Evolutionary conservation across 2,113 vertebrate species (phyloP).

Genomic region (Labrus mixtus): DNA sequence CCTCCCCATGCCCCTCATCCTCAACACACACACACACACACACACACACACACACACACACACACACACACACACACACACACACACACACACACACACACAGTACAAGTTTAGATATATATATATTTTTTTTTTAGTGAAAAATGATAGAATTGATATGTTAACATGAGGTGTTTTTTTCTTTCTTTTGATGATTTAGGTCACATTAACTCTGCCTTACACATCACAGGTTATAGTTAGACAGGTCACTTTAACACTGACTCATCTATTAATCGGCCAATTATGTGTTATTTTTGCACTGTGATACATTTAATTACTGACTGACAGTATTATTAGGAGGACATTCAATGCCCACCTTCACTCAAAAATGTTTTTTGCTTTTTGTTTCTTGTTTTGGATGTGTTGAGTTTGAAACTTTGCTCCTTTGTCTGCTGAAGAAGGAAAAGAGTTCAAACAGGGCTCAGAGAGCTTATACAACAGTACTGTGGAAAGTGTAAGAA

Average conservation of each 20-base stretch:
- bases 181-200: too few relatives aligned
- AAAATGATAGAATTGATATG: too few relatives aligned
- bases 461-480: background rate
- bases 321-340: background rate
- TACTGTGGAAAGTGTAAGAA: background rate
- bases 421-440: background rate
- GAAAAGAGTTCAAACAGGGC: background rate
- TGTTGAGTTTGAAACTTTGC: background rate
- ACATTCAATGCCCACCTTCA: too few relatives aligned
- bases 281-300: too few relatives aligned
- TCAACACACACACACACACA: constrained; percentile 25
- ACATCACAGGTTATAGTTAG: too few relatives aligned
- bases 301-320: background rate
- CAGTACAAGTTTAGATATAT: too few relatives aligned
- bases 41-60: constrained; percentile 10
- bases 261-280: too few relatives aligned
- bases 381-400: background rate
- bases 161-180: too few relatives aligned
- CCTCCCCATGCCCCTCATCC: constrained; percentile 45
- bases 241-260: too few relatives aligned
- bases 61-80: constrained; percentile 25
- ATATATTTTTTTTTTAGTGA: too few relatives aligned
- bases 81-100: constrained; percentile 9
- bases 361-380: too few relatives aligned
- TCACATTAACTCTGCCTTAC: too few relatives aligned